phyloP scores from a whole-genome alignment of 2,113 vertebrate genomes.

The Tympanuchus pallidicinctus region DNA sequence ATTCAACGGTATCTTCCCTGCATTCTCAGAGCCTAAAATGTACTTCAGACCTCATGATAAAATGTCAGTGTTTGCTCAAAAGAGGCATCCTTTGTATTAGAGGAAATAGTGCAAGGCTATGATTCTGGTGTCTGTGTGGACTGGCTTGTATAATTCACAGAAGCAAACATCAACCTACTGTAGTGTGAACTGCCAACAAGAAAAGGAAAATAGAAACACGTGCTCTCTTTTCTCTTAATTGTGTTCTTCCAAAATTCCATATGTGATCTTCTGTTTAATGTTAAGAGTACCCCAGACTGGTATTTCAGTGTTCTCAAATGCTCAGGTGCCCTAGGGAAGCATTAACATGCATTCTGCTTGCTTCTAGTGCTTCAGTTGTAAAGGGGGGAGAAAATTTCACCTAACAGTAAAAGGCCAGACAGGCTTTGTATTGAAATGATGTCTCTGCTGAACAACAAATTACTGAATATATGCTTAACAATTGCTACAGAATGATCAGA shows the following conservation, averaged over 20 bases:
- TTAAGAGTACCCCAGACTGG: not conserved
- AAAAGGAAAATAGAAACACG: not conserved
- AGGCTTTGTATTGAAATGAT: not conserved
- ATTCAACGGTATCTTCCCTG: not conserved
- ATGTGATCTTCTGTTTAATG: not conserved
- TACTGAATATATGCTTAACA: fast-evolving
- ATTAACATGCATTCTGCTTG: not conserved
- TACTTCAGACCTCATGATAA: not conserved
- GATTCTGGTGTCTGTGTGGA: not conserved
- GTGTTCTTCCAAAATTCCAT: not conserved
- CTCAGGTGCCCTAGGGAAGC: not conserved
- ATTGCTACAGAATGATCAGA: not conserved
- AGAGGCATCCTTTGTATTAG: not conserved
- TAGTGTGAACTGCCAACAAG: not conserved
- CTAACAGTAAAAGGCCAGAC: not conserved
- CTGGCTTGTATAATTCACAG: not conserved
- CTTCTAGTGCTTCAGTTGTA: not conserved
- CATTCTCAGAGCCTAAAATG: not conserved
- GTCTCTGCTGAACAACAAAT: not conserved
- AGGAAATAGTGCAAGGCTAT: not conserved
- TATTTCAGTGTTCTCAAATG: not conserved
- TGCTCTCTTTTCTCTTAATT: not conserved
- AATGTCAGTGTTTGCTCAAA: not conserved
- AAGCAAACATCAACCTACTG: not conserved
- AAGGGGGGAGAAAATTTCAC: not conserved